phyloP scores from a whole-genome alignment of 2,113 vertebrate genomes.

The Eurystomus gularis region DNA sequence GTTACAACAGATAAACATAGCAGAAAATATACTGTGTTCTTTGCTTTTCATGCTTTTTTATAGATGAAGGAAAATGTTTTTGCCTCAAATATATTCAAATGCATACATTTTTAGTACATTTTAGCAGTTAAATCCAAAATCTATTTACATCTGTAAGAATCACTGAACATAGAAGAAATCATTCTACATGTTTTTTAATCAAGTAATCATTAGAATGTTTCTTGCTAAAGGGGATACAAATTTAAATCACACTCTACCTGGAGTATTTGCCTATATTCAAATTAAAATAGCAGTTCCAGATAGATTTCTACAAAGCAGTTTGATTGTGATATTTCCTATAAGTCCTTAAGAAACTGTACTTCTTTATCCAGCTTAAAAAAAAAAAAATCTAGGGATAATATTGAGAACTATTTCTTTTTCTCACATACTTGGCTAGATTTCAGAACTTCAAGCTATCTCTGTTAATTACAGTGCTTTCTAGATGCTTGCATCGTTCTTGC shows the following conservation, averaged over 20 bases:
- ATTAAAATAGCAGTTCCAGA: neutral
- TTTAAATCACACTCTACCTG: neutral
- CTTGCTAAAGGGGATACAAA: neutral
- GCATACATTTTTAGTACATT: neutral
- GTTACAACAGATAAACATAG: neutral
- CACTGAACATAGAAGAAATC: neutral
- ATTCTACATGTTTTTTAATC: neutral
- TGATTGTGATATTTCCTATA: neutral
- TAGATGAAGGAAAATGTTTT: neutral
- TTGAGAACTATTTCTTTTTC: neutral
- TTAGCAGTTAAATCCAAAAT: neutral
- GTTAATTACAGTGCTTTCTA: constrained; percentile 15
- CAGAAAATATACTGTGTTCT: neutral
- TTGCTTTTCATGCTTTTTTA: neutral
- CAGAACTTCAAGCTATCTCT: neutral
- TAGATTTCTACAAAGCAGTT: neutral
- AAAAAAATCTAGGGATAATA: neutral
- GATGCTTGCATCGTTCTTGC: neutral
- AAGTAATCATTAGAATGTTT: neutral
- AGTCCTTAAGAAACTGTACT: neutral
- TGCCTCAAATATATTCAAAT: neutral
- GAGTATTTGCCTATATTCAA: neutral
- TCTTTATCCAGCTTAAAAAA: neutral
- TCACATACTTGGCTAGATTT: neutral
- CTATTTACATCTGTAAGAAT: neutral